Evolutionary conservation across 2,113 vertebrate species (phyloP), one percentile per base, ranked within the genome.

Genomic region (Silurus meridionalis): DNA sequence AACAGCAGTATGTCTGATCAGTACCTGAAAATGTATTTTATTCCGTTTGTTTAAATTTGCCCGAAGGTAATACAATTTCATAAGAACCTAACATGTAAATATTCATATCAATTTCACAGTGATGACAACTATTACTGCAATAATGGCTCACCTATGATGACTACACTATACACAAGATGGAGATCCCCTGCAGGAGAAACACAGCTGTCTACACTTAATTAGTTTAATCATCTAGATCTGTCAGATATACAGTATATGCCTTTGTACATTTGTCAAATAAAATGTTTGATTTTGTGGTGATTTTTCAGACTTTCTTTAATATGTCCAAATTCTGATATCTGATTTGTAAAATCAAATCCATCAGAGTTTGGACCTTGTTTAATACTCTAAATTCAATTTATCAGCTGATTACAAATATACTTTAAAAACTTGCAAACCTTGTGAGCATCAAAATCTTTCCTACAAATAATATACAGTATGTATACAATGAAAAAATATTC

Each of bases 181-280:
- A 60, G 23, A 72, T 81, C 64, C 46, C 55, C 9, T 25, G 4
- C 21, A 52, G 85, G 55, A 52, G 25, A 21, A n/a, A 4, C 37
- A 21, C 21, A 86, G 23, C 61, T 67, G 52, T 69, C 50, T 25
- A 46, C 61, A 85, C 0, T 79, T 25, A 14, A 53, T 64, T 28
- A 21, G 17, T n/a, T 66, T 37, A 23, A 71, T 5, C 2, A 37
- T 69, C 19, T 28, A 14, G 52, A 46, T 15, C 14, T 78, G 17
- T 67, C 19, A 15, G 28, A 57, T 75, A 6, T 71, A 57, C n/a
- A n/a, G n/a, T n/a, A n/a, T 21, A 58, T 17, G 15, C 55, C 77
- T 80, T 52, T 57, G 10, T 9, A 71, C 58, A n/a, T 81, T 9
- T 63, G 8, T 21, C 53, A 81, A 81, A 81, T 81, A 81, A 81